These are phyloP conservation scores for Neotoxoptera formosana DNA, from an alignment of 1,140 invertebrate genomes.

Conservation along the genomic window DNA sequence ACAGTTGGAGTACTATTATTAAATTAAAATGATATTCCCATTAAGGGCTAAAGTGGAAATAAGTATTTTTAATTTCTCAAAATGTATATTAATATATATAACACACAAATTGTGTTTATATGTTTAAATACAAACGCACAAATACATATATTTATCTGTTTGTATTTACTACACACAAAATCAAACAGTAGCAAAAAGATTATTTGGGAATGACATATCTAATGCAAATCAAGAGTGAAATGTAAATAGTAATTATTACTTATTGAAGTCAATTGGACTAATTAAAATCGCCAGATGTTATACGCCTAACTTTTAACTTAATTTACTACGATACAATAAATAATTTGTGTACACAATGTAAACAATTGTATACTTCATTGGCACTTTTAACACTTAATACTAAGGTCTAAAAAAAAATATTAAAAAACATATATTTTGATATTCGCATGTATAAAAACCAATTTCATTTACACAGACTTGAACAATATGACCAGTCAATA, in stretches of 20 bases:
- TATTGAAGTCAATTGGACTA: conserved; percentile 56
- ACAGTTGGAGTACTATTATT: conserved; percentile 53
- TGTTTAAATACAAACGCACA: background rate
- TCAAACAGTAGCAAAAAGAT: background rate
- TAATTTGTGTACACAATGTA: conserved; percentile 43
- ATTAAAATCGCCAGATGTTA: conserved; percentile 55
- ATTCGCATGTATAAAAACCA: conserved; percentile 37
- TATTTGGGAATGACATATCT: background rate
- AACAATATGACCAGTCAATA: conserved; percentile 53
- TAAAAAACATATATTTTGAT: conserved; percentile 41
- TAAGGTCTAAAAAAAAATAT: conserved; percentile 39
- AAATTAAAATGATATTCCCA: conserved; percentile 19
- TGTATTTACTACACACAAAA: background rate
- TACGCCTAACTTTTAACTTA: conserved; percentile 45
- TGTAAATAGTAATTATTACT: conserved; percentile 47
- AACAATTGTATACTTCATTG: conserved; percentile 54
- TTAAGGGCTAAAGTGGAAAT: background rate
- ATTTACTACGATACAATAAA: conserved; percentile 47
- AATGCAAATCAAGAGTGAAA: conserved; percentile 37
- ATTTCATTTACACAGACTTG: conserved; percentile 54
- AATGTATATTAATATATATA: background rate
- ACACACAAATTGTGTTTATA: background rate
- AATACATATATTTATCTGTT: background rate
- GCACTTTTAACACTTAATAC: conserved; percentile 52
- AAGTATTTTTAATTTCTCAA: conserved; percentile 27